Evolutionary conservation across 2,113 vertebrate genomes (phyloP).

Genomic region (Corythaixoides concolor): DNA sequence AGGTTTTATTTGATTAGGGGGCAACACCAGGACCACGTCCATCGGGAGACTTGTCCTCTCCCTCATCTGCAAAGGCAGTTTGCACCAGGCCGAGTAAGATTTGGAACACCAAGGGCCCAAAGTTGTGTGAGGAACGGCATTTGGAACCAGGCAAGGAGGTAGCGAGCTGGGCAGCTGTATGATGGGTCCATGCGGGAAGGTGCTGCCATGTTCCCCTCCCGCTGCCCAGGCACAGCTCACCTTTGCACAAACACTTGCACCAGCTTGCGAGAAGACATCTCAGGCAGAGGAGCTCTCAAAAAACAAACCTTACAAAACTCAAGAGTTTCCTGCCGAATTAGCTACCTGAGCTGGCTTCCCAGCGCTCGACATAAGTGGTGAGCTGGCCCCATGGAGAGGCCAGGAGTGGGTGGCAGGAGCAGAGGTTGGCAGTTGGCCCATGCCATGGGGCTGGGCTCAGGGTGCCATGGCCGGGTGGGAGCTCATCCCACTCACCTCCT

Average conservation of each 20-base stretch:
- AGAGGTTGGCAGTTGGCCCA: not conserved
- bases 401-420: not conserved
- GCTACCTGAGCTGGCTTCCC: not conserved
- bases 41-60: not conserved
- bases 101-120: not conserved
- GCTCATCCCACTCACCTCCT: not conserved
- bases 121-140: not conserved
- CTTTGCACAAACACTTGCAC: not conserved
- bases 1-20: fast-evolving
- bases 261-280: not conserved
- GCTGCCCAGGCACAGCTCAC: fast-evolving
- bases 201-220: not conserved
- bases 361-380: not conserved
- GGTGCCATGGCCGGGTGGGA: not conserved
- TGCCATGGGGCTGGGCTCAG: not conserved
- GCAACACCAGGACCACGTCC: not conserved
- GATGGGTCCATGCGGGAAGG: not conserved
- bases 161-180: fast-evolving
- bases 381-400: not conserved
- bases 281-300: not conserved
- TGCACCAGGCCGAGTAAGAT: not conserved
- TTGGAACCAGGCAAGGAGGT: not conserved
- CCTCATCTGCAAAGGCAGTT: not conserved
- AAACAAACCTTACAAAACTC: not conserved
- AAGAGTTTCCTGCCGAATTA: not conserved